Percentiles rank a stretch among this genome's conserved stretches.
phyloP scores from a whole-genome alignment of 1,140 invertebrate species.

The Caerostris darwini region DNA sequence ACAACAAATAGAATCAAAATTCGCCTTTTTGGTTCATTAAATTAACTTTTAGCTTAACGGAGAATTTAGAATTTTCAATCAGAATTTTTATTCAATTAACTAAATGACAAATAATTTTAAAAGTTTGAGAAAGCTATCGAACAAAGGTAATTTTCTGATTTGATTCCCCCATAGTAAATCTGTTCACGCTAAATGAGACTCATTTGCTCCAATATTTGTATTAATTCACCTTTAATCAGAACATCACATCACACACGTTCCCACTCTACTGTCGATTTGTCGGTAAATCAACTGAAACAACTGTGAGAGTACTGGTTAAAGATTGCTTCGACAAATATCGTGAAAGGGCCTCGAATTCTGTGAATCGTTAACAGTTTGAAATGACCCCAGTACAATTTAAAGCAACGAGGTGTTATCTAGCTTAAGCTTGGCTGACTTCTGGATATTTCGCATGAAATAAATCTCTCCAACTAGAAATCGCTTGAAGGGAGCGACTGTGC shows the following conservation, averaged over 20 bases:
- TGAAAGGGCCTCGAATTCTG: background rate
- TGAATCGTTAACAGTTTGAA: background rate
- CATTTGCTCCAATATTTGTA: background rate
- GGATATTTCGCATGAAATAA: constrained; percentile 9
- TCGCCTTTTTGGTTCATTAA: too few relatives aligned
- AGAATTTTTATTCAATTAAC: too few relatives aligned
- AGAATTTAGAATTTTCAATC: too few relatives aligned
- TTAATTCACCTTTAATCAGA: background rate
- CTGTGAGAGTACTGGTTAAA: background rate
- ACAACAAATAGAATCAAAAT: too few relatives aligned
- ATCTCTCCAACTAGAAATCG: background rate
- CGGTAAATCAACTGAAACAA: background rate
- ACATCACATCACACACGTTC: background rate
- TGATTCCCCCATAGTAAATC: too few relatives aligned
- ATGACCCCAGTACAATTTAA: background rate
- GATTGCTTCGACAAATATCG: background rate
- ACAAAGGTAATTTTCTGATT: too few relatives aligned
- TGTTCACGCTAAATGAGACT: background rate
- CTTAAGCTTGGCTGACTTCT: background rate
- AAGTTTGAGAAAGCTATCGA: too few relatives aligned
- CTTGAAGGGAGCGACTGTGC: background rate
- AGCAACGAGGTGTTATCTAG: constrained; percentile 1
- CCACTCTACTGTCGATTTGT: background rate
- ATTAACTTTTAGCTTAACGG: too few relatives aligned
- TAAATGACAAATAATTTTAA: too few relatives aligned